Evolutionary conservation across 2,113 vertebrate genomes (phyloP), one percentile per base, ranked within the genome.

Genomic region (Cryptomyrus ogoouensis): DNA sequence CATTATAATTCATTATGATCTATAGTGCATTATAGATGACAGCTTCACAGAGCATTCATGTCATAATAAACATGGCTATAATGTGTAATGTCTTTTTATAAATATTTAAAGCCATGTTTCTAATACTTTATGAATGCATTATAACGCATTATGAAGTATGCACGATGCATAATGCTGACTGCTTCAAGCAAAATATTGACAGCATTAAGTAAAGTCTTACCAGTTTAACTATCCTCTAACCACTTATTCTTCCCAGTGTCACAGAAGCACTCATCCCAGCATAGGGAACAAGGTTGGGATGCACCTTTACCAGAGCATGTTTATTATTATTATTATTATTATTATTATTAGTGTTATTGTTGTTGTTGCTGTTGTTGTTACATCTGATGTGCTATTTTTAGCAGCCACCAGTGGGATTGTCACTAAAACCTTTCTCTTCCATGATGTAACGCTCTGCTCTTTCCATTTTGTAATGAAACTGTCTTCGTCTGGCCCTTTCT

Each of bases 381-480:
- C n/a, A 35, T 19, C 39, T 17, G 53, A 21, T 39, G 27, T 19
- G 50, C 5, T 35, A 87, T 87, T 53, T 31, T 27, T 87, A 52
- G 3, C 47, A 39, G 31, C 31, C n/a, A 31, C 27, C 85, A 35
- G 47, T 56, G 50, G 13, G 50, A 7, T 35, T 53, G 46, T 31
- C 13, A 35, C 3, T 56, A 53, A 53, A 87, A 56, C 27, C 49
- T 35, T n/a, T 52, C 49, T 53, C 12, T 27, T 56, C 2, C 15
- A 39, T 53, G 47, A 87, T 8, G 27, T 15, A 74, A 31, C 5
- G 9, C 19, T 66, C 21, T 27, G 53, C 56, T 88, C 53, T 31
- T 87, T 87, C 46, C 47, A 87, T 87, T 88, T 88, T 15, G 52
- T 66, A n/a, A 58, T 62, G 87, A 66, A 88, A 21, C 56, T 46